Evolutionary conservation across 1,140 invertebrate species (phyloP), one percentile per base, ranked within the genome.

Genomic region (Acromyrmex charruanus): DNA sequence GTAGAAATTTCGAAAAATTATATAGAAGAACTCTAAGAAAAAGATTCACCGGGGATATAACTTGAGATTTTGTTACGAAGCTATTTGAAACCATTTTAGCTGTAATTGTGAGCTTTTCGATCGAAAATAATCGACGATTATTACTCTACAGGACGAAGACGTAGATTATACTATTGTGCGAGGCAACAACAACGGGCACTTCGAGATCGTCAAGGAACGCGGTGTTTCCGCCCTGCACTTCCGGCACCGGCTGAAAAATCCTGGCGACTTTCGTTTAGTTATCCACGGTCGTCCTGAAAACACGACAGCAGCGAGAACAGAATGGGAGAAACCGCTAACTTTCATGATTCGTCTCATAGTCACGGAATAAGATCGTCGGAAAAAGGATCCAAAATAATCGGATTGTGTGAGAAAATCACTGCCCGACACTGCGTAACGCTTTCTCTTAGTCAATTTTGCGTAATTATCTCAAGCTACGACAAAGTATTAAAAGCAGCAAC

Each of bases 221-320:
- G 97, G 96, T 18, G 94, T 97, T 2, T 97, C 96, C 95, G 95
- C 96, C 2, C 91, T 97, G 4, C 97, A 97, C 90, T 97, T 97
- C 94, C 95, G 94, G 44, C 95, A 95, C 79, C 95, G 96, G 69
- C 91, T 97, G 2, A 96, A 96, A 89, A 91, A 94, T 72, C 95
- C 96, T 1, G 95, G 94, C 3, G 94, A 95, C 4, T 97, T 96
- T 93, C 93, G 96, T 58, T 87, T 97, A 77, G 95, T 97, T 71
- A 96, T 97, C 18, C 94, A 96, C 49, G 96, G 96, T 58, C 94
- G 92, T 80, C 93, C 96, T 3, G 93, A 91, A 25, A 93, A 92
- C 18, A 89, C 81, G 31, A 93, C 77, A 39, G 88, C 81, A 63
- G 90, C 90, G 74, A 88, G 92, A 75, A 92, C 92, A 58, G 82